phyloP scores from a whole-genome alignment of 2,113 vertebrate genomes.

The Macroglossus sobrinus region DNA sequence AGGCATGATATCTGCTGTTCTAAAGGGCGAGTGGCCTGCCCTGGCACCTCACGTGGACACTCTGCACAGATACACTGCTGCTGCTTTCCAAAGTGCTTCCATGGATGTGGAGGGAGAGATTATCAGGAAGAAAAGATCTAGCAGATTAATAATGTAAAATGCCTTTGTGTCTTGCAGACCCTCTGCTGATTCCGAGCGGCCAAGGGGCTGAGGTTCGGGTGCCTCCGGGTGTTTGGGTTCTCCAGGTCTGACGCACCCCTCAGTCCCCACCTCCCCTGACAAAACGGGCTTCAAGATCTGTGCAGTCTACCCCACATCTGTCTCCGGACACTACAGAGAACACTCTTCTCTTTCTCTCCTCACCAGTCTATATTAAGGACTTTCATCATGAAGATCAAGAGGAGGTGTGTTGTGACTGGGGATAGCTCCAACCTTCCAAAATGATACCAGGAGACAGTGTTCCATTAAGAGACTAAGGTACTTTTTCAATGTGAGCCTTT shows the following conservation, averaged over 20 bases:
- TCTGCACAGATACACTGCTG: too few species aligned
- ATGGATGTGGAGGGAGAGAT: neutral
- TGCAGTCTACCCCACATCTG: neutral
- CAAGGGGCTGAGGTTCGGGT: neutral
- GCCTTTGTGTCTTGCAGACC: neutral
- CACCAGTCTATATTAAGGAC: neutral
- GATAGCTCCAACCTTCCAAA: neutral
- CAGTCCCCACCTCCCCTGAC: neutral
- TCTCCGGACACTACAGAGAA: neutral
- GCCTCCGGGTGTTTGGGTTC: neutral
- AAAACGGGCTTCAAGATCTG: neutral
- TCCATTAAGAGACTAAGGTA: constrained; percentile 35
- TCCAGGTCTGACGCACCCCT: neutral
- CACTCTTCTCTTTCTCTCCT: neutral
- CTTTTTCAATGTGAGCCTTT: constrained; percentile 5
- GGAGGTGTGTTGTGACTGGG: neutral
- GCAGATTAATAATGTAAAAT: constrained; percentile 45
- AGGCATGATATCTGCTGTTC: neutral
- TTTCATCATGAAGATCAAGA: neutral
- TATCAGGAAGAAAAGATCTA: neutral
- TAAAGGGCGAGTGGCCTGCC: neutral
- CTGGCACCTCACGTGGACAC: neutral
- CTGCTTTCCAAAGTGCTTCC: neutral
- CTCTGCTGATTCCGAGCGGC: neutral
- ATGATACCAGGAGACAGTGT: neutral